Base-by-base conservation (phyloP, 2,113 vertebrate genomes). In the Boleophthalmus pectinirostris region DNA sequence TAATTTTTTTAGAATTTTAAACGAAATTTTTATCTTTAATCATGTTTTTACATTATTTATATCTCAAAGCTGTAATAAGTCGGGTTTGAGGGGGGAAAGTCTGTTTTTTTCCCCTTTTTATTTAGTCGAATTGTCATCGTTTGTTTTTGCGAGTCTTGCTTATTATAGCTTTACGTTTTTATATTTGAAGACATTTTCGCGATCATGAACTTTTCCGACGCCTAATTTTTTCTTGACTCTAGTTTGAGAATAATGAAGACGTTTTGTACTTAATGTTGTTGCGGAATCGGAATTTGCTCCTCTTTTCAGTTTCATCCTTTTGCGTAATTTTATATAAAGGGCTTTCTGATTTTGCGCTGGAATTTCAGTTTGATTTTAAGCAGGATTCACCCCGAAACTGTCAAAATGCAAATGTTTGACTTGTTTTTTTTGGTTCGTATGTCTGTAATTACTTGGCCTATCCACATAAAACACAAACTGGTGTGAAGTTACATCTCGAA, bases 1-100 rank as follows among this genome's bases (percentile, higher is more conserved):
- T 51, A 5, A 5, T 54, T 18, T 10, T 21, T 54, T 56, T 56
- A 56, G 21, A 56, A 12, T 24, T 58, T 25, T 58, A 25, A 58
- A 15, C 56, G 15, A 58, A 15, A 29, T 54, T 24, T 58, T 58
- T 58, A 58, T 58, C 56, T 58, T 29, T 58, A 58, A 25, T 58
- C 56, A 25, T 58, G 56, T 24, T 58, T 58, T 58, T 58, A 58
- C 5, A 6, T 58, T 58, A 58, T 58, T 58, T 58, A 58, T 58
- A 58, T 25, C 56, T 58, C 56, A 25, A 25, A 58, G 56, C 23
- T 58, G 56, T 25, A 15, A 57, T 24, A 15, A 57, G 56, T 24
- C 21, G 23, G 13, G 23, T 24, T 24, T 15, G 56, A 47, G 15
- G 16, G 46, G 38, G 38, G 38, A 43, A 6, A 10, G 38, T 10